These are phyloP conservation scores for Epirrhoe tristata DNA, from an alignment of 2,888 invertebrate genomes.

Conservation along the genomic window DNA sequence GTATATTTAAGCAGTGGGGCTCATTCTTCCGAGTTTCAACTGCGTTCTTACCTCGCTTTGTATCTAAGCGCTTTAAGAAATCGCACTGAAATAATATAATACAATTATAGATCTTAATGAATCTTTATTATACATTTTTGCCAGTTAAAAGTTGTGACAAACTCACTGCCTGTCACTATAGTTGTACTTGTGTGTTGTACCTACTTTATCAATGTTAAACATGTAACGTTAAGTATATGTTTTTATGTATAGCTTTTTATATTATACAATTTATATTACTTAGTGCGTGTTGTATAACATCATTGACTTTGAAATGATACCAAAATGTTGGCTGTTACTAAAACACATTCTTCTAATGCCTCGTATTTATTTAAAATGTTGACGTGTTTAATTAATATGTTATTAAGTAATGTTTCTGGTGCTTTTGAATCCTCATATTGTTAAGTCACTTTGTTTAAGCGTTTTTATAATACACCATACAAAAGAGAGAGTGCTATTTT, in stretches of 20 bases:
- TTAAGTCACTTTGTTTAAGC: not conserved
- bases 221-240: not conserved
- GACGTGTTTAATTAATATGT: conserved; percentile 2
- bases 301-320: conserved; percentile 25
- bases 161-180: conserved; percentile 17
- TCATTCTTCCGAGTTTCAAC: conserved; percentile 5
- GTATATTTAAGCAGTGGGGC: conserved; percentile 11
- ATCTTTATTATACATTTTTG: conserved; percentile 23
- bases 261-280: conserved; percentile 23
- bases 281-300: conserved; percentile 27
- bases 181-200: conserved; percentile 16
- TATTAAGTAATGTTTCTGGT: conserved; percentile 12
- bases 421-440: conserved; percentile 9
- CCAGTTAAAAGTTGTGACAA: conserved; percentile 27
- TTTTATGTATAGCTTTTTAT: conserved; percentile 29
- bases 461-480: not conserved
- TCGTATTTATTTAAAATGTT: not conserved
- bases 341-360: not conserved
- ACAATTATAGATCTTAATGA: conserved; percentile 2
- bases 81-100: conserved; percentile 24
- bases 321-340: conserved; percentile 24
- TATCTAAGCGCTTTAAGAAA: conserved; percentile 29
- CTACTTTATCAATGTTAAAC: conserved; percentile 17
- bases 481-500: not conserved
- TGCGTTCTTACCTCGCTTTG: conserved; percentile 41